Evolutionary conservation across 92 coral and sea anemone genomes (phyloP).

Genomic region (Meandrina meandrites): DNA sequence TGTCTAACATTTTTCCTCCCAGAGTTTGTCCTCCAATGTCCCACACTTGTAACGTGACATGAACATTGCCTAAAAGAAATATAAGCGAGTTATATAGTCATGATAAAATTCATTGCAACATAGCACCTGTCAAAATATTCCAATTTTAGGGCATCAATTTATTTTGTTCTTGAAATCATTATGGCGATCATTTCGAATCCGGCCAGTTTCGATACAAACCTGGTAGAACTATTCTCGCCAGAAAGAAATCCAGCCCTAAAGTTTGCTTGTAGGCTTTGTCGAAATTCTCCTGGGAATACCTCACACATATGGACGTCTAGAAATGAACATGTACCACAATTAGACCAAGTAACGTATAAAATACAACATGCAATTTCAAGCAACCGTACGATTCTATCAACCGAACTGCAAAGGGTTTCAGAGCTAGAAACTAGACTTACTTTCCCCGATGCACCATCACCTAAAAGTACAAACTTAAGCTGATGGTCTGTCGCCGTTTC

Average conservation of each 20-base stretch:
- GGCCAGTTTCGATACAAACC: constrained; percentile 55
- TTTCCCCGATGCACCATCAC: constrained; percentile 98
- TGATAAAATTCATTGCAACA: not conserved
- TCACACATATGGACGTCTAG: constrained; percentile 93
- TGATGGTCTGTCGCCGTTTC: constrained; percentile 92
- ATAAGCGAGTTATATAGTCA: not conserved
- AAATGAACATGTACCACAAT: constrained; percentile 2
- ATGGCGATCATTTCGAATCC: not conserved
- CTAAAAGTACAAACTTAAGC: constrained; percentile 91
- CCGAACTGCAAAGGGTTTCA: constrained; percentile 3
- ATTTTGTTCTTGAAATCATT: not conserved
- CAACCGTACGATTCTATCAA: not conserved
- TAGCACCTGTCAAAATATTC: not conserved
- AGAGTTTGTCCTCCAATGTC: constrained; percentile 99
- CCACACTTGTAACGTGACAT: constrained; percentile 97
- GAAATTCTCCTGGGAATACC: constrained; percentile 94
- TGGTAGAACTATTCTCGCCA: constrained; percentile 85
- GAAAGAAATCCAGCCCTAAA: constrained; percentile 91
- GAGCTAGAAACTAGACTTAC: constrained; percentile 42
- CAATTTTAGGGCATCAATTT: not conserved
- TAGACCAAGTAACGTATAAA: not conserved
- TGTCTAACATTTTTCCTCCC: constrained; percentile 98
- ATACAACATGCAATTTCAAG: not conserved
- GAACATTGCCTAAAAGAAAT: constrained; percentile 72
- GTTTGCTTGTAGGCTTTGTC: constrained; percentile 96